Conservation (phyloP, 1,140 invertebrate genomes). For the Hyposmocoma kahamanoa region DNA sequence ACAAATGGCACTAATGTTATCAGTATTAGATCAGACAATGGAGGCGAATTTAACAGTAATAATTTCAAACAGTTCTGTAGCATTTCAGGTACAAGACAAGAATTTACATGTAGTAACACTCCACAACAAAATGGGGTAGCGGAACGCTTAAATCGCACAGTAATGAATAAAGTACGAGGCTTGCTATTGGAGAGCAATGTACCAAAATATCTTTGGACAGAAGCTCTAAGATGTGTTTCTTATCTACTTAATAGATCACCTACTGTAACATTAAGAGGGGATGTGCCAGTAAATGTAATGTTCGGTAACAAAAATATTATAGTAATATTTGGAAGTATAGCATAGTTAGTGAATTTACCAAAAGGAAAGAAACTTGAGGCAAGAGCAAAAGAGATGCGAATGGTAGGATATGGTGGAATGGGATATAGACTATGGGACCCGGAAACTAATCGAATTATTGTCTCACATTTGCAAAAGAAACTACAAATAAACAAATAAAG, state of each 20-base stretch:
- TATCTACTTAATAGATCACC: not conserved
- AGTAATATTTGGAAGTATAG: slow-evolving; percentile 2
- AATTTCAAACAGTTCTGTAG: too few relatives aligned
- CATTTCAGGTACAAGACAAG: too few relatives aligned
- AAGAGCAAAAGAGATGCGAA: not conserved
- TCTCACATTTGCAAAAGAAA: not conserved
- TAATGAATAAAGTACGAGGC: too few relatives aligned
- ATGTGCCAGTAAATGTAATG: not conserved
- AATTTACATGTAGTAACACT: too few relatives aligned
- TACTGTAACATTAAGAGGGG: not conserved
- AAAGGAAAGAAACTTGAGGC: not conserved
- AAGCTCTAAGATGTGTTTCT: not conserved
- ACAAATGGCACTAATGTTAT: not conserved
- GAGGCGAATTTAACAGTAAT: too few relatives aligned
- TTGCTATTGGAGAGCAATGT: too few relatives aligned
- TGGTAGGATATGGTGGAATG: not conserved
- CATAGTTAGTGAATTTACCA: not conserved
- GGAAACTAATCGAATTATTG: not conserved
- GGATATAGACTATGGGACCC: slow-evolving; percentile 4
- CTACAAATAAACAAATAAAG: not conserved
- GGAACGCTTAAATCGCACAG: too few relatives aligned
- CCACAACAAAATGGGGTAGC: too few relatives aligned
- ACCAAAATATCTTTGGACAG: not conserved
- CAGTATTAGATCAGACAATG: not conserved
- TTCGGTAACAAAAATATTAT: not conserved